Evolutionary conservation across 2,888 invertebrate species (phyloP).

Genomic region (Drosophila robusta): DNA sequence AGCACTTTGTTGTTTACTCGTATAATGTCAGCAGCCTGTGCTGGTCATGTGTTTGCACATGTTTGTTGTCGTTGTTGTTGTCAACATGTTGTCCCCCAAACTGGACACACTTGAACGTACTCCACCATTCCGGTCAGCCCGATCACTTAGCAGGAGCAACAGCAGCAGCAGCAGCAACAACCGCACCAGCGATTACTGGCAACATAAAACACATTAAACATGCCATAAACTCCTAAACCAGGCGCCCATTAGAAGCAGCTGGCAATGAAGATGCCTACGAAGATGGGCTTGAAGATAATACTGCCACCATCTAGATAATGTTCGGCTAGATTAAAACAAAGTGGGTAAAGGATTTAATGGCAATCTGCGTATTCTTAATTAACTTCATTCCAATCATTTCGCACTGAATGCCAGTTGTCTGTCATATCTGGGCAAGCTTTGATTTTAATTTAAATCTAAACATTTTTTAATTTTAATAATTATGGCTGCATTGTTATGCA

Average conservation of each 20-base stretch:
- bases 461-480: too few species aligned
- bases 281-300: neutral
- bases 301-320: neutral
- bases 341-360: neutral
- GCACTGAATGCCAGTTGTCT: too few species aligned
- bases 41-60: constrained; percentile 39
- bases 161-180: constrained; percentile 13
- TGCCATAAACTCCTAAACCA: constrained; percentile 37
- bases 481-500: too few species aligned
- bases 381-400: too few species aligned
- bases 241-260: constrained; percentile 29
- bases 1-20: constrained; percentile 46
- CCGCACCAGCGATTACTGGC: constrained; percentile 16
- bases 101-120: constrained; percentile 49
- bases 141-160: constrained; percentile 50
- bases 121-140: constrained; percentile 30
- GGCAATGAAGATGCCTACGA: constrained; percentile 18
- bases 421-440: too few species aligned
- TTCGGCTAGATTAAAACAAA: constrained; percentile 3
- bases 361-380: neutral
- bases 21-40: constrained; percentile 54
- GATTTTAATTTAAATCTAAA: too few species aligned
- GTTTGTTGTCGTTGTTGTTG: constrained; percentile 53
- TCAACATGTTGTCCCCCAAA: constrained; percentile 58
- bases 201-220: constrained; percentile 52